Evolutionary conservation across 2,113 vertebrate species (phyloP), one percentile per base, ranked within the genome.

Genomic region (Tragelaphus strepsiceros): DNA sequence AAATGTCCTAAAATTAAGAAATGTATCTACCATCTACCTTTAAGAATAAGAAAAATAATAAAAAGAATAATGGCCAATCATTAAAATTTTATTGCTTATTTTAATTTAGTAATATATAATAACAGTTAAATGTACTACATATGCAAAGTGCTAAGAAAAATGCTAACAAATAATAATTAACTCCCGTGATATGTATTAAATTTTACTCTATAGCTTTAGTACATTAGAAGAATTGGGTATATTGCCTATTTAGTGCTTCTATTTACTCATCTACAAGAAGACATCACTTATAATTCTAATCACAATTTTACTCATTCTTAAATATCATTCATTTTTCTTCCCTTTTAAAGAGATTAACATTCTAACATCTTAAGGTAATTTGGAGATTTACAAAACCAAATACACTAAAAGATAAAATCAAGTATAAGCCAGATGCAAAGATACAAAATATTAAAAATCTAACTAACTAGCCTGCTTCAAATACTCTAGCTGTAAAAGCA

Each of bases 41-140:
- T 53, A 54, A 88, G 28, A 84, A 90, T 28, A 96, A 91, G 39
- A 83, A 94, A 97, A 71, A 87, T n/a, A 90, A 93, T 80, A 43
- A 77, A 90, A 83, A 51, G 16, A 91, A 62, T 84, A 64, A 8
- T 54, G 19, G 82, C 16, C 54, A 88, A 81, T 59, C 92, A 77
- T 90, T 94, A 92, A 71, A 94, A 88, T 11, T 84, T 78, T 83
- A 87, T 2, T 87, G 6, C 6, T 88, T 90, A 82, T 88, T 95
- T 87, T 54, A 84, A 54, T 78, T 90, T 0, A 58, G 46, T n/a
- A 92, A 94, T 81, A 93, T 9, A 87, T 2, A 88, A 49, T 83
- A 28, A 67, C 16, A 78, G 22, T 90, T 82, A 95, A 95, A 78
- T 17, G 67, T 49, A 81, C 53, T 81, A 81, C 56, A 95, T 28